phyloP scores from a whole-genome alignment of 2,797 vertebrate species.

The Delichon dasypus region DNA sequence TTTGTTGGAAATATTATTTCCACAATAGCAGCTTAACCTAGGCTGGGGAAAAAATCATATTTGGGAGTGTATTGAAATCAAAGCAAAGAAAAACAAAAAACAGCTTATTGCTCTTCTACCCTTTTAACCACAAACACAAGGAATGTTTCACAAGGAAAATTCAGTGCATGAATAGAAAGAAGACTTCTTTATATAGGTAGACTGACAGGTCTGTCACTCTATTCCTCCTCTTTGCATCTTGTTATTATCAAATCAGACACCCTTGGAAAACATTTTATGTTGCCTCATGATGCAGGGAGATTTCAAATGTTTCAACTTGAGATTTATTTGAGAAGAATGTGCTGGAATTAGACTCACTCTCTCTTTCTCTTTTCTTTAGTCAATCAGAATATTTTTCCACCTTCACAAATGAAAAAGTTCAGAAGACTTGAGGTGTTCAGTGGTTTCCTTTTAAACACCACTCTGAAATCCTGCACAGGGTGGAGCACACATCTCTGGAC shows the following conservation, averaged over 20 bases:
- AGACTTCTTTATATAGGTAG: background rate
- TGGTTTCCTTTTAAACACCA: background rate
- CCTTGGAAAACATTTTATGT: background rate
- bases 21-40: background rate
- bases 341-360: background rate
- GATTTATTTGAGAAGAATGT: background rate
- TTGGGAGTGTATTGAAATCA: background rate
- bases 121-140: background rate
- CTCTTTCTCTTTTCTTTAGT: background rate
- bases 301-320: background rate
- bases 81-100: background rate
- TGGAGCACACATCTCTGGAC: background rate
- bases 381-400: background rate
- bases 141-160: background rate
- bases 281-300: background rate
- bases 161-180: background rate
- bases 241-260: constrained; percentile 25
- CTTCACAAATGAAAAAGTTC: background rate
- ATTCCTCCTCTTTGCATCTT: background rate
- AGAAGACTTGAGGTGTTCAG: background rate
- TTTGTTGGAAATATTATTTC: background rate
- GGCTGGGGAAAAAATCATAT: background rate
- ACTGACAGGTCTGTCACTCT: background rate
- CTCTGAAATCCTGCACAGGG: background rate
- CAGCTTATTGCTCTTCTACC: background rate